Evolutionary conservation across 2,888 invertebrate species (phyloP).

Genomic region (Pyrrhosoma nymphula): DNA sequence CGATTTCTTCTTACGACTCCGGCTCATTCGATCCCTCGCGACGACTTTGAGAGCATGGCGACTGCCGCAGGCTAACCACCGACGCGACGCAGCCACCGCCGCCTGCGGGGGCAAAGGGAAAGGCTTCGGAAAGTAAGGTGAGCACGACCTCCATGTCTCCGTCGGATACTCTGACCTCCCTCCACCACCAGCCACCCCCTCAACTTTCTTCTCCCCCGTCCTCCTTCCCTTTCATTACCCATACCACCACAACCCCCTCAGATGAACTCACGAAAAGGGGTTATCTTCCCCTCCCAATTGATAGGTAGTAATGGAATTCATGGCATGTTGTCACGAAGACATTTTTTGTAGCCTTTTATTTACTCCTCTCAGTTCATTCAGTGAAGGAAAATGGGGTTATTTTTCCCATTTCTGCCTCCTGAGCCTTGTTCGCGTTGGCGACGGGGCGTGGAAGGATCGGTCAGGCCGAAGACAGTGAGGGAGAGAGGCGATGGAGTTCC

Average conservation of each 20-base stretch:
- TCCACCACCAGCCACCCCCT: background rate
- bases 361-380: background rate
- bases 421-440: background rate
- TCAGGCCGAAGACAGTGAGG: background rate
- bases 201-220: background rate
- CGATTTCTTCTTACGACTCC: background rate
- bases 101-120: no score
- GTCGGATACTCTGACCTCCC: background rate
- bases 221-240: background rate
- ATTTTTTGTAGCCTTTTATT: background rate
- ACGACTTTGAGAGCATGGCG: background rate
- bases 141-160: background rate
- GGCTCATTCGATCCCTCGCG: background rate
- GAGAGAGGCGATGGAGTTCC: background rate
- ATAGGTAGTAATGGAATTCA: slow-evolving; percentile 1
- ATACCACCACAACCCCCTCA: background rate
- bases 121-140: background rate
- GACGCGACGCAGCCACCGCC: no score
- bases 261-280: background rate
- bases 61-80: background rate
- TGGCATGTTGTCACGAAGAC: slow-evolving; percentile 23
- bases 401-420: background rate
- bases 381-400: background rate
- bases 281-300: slow-evolving; percentile 26
- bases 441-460: background rate